Conservation (phyloP, 2,888 invertebrate species). For the Patella ulyssiponensis region DNA sequence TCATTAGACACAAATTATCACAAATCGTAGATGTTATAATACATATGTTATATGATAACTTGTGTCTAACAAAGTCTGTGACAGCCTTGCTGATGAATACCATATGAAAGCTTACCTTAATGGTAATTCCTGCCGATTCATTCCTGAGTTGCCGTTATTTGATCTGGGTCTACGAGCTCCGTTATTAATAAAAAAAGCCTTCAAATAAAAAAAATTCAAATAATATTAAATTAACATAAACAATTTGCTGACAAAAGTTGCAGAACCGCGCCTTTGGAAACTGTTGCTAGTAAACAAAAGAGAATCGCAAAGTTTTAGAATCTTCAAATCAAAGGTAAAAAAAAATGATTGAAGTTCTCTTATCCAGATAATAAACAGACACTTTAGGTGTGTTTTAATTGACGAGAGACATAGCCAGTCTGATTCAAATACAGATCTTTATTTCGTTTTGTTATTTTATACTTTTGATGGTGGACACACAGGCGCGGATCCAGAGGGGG, state of each 20-base stretch:
- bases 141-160: constrained; percentile 44
- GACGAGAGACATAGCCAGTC: too few relatives aligned
- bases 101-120: constrained; percentile 38
- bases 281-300: background rate
- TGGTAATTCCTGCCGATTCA: constrained; percentile 49
- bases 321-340: background rate
- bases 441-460: too few relatives aligned
- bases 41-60: too few relatives aligned
- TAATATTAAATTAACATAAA: background rate
- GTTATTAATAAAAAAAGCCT: constrained; percentile 55
- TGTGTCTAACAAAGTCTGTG: too few relatives aligned
- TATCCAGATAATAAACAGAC: too few relatives aligned
- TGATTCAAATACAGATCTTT: too few relatives aligned
- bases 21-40: too few relatives aligned
- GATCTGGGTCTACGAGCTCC: constrained; percentile 42
- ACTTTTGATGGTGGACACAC: too few relatives aligned
- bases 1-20: too few relatives aligned
- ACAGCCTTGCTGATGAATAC: too few relatives aligned
- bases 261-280: background rate
- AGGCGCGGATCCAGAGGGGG: too few relatives aligned
- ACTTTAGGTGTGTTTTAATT: too few relatives aligned
- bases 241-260: constrained; percentile 15
- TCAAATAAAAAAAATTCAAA: constrained; percentile 29
- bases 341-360: background rate
- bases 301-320: background rate